Evolutionary conservation across 2,113 vertebrate genomes (phyloP).

Genomic region (rat (Rattus norvegicus)): DNA sequence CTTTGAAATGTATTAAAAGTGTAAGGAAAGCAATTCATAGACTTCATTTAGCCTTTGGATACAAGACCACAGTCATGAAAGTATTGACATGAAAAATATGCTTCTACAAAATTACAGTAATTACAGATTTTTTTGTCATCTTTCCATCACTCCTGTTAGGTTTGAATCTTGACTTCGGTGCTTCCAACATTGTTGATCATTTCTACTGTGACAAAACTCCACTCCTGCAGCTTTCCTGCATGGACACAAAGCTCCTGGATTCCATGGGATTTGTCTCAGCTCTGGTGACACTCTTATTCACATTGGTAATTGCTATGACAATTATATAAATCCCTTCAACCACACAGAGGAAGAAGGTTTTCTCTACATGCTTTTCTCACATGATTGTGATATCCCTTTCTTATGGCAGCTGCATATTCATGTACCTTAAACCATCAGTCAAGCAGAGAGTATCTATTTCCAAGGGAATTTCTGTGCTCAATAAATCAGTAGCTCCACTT

Average conservation of each 20-base stretch:
- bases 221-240: constrained; percentile 74
- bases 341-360: constrained; percentile 66
- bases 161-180: constrained; percentile 69
- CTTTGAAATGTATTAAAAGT: too few relatives aligned
- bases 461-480: constrained; percentile 76
- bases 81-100: too few relatives aligned
- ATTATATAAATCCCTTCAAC: constrained; percentile 71
- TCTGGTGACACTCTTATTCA: constrained; percentile 65
- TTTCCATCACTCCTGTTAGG: constrained; percentile 64
- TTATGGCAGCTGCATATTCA: constrained; percentile 75
- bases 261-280: constrained; percentile 66
- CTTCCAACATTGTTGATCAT: constrained; percentile 63
- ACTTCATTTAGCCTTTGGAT: constrained; percentile 64
- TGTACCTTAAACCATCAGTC: constrained; percentile 76
- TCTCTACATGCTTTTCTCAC: constrained; percentile 78
- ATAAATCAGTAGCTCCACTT: constrained; percentile 69
- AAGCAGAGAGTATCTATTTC: constrained; percentile 66
- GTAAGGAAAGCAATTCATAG: too few relatives aligned
- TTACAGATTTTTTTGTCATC: constrained; percentile 63
- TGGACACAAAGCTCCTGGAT: constrained; percentile 65
- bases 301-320: constrained; percentile 47
- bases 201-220: constrained; percentile 68
- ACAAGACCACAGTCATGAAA: constrained; percentile 72
- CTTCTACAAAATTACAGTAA: background rate
- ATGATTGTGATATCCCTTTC: constrained; percentile 72